Base-by-base conservation (phyloP, 2,113 vertebrate genomes). In the Heteronetta atricapilla region DNA sequence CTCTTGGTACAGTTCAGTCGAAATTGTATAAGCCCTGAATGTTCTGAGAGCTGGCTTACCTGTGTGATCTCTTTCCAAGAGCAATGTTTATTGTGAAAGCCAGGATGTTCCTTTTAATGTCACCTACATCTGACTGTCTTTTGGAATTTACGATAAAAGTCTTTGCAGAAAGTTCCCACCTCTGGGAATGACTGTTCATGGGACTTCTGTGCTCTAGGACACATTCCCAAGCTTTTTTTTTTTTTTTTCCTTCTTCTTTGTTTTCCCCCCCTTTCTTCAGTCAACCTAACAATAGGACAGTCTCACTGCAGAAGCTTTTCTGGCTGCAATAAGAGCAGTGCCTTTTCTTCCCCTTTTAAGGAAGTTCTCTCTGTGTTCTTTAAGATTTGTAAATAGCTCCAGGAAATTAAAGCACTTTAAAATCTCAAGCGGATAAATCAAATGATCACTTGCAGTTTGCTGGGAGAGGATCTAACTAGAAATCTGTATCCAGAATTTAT, bases 331-430 rank as follows among this genome's bases (percentile, higher is more conserved):
- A 81, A 81, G 68, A 96, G 85, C 76, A 84, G 68, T 86, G 80
- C 52, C 79, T 94, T 88, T 84, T 86, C 89, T 96, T 90, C 91
- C 29, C 94, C 91, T 86, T 97, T 93, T 95, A 93, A 93, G 96
- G 96, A 82, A 93, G 85, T 72, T 68, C 76, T 91, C 56, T 75
- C 44, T 88, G 56, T 90, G 42, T 26, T 83, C 87, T 88, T 58
- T 70, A 81, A 90, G 82, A 81, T 15, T 62, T 86, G 88, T 84
- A 95, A 94, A 91, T 67, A 93, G 60, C 93, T 90, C 50, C 59
- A 78, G 76, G 79, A 95, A 86, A 94, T 91, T 60, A 94, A 95
- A 94, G 64, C 84, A 82, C 87, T 95, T 91, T 74, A 58, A 60
- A 73, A 69, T 82, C 75, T 87, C 63, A 77, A 89, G 75, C 92